Evolutionary conservation across 35 echinoderm and acorn worm genomes (phyloP), one percentile per base, ranked within the genome.

Genomic region (Hemicentrotus pulcherrimus): DNA sequence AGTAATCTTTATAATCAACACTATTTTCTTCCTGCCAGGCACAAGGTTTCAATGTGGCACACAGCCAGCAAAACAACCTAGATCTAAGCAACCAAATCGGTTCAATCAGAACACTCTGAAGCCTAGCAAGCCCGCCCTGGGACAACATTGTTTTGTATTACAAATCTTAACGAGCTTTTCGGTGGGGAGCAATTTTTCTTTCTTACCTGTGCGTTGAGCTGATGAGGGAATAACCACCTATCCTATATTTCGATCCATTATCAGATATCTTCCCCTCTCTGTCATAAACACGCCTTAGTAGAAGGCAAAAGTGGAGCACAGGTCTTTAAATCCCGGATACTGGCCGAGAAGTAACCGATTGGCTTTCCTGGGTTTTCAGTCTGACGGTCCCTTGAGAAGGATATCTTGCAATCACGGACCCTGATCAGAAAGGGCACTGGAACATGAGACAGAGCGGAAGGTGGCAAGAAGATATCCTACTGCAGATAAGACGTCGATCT

Each of bases 191-290:
- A 78, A 78, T 78, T n/a, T 71, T 78, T 28, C 65, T 78, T 22
- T 78, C 6, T 78, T 78, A 6, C 5, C 24, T 78, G 4, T 78
- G 22, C 65, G 65, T 16, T 11, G 52, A 59, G 4, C 52, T 59
- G 52, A 78, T 78, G 22, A n/a, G 65, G 65, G 65, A 78, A 78
- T 28, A 28, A 15, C 4, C 2, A 78, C 19, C 19, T 22, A n/a
- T 78, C 65, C 65, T 78, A 78, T 78, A 78, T 78, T 78, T 78
- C 65, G 65, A 78, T 78, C 65, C 65, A 78, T 78, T 78, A 78
- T 78, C 65, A 78, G 65, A 78, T 78, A 78, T 78, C 18, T 28
- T 78, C 19, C 65, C 65, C 65, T 78, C 65, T 78, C 65, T 78
- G 65, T 28, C 65, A 78, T 78, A 78, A 78, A 78, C 22, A 78